phyloP scores from a whole-genome alignment of 1,140 invertebrate genomes.

The Macrotrachela quadricornifera region DNA sequence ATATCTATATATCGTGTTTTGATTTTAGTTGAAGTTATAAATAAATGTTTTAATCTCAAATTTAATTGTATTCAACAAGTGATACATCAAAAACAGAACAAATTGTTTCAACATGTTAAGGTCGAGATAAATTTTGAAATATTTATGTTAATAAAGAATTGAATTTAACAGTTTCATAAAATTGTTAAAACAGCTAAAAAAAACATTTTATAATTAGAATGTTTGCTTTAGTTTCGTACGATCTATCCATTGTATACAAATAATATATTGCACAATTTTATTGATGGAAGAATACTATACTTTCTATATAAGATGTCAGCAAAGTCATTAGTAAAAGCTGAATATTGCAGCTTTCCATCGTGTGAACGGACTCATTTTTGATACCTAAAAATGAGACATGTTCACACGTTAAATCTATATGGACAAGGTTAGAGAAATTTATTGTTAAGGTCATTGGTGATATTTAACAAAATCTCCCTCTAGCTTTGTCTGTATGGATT shows the following conservation, averaged over 20 bases:
- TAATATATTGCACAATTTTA: slow-evolving; percentile 19
- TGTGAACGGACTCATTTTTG: too few species aligned
- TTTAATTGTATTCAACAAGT: slow-evolving; percentile 45
- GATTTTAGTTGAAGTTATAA: too few species aligned
- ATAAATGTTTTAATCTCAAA: slow-evolving; percentile 21
- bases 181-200: slow-evolving; percentile 53
- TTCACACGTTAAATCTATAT: too few species aligned
- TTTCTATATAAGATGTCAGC: slow-evolving; percentile 24
- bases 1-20: too few species aligned
- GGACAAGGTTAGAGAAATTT: too few species aligned
- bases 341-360: too few species aligned
- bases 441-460: too few species aligned
- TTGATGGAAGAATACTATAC: not conserved
- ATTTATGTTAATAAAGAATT: slow-evolving; percentile 87
- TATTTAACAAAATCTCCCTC: too few species aligned
- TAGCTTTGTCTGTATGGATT: too few species aligned
- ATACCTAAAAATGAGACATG: too few species aligned
- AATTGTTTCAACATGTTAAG: slow-evolving; percentile 56
- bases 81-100: slow-evolving; percentile 72
- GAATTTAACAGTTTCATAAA: slow-evolving; percentile 51
- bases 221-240: slow-evolving; percentile 70
- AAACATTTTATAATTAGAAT: slow-evolving; percentile 54
- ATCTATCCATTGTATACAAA: slow-evolving; percentile 79
- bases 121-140: slow-evolving; percentile 50
- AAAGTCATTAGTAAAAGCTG: too few species aligned